Evolutionary conservation across 2,113 vertebrate species (phyloP).

Genomic region (Andinoacara biseriatus): DNA sequence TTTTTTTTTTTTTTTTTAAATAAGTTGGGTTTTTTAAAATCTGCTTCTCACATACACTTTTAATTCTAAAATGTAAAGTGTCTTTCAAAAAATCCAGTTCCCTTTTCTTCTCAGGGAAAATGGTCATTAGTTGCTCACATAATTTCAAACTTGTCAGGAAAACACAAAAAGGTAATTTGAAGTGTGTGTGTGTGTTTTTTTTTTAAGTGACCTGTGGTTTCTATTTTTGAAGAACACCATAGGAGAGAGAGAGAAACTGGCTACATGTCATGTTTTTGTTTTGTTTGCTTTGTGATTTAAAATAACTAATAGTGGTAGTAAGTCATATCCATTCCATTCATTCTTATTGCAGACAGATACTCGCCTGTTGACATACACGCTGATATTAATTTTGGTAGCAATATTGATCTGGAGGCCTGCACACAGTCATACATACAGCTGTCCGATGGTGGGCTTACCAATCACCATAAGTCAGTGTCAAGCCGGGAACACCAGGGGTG

Average conservation of each 20-base stretch:
- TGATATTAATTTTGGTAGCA: constrained; percentile 56
- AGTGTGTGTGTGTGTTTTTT: neutral
- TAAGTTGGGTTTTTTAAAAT: no score
- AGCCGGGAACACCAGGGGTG: constrained; percentile 62
- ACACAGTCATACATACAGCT: constrained; percentile 62
- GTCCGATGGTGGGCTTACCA: constrained; percentile 62
- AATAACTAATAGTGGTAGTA: constrained; percentile 8
- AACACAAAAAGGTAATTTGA: neutral
- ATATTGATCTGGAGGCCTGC: constrained; percentile 71
- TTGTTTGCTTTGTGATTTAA: neutral
- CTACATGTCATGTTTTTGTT: neutral
- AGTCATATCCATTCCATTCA: constrained; percentile 14
- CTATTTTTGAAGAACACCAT: neutral
- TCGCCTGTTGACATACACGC: constrained; percentile 21
- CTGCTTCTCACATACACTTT: neutral
- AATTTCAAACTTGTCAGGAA: neutral
- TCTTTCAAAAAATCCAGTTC: neutral
- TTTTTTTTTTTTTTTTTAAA: no score
- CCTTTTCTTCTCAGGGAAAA: no score
- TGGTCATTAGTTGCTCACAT: neutral
- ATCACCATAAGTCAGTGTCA: constrained; percentile 66
- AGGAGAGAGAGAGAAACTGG: neutral
- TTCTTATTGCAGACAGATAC: constrained; percentile 11
- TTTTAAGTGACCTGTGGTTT: neutral
- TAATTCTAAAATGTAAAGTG: neutral